A percentile compares a stretch with the other conserved stretches of the same genome.
These are phyloP conservation scores for Amphipyra tragopoginis DNA, from an alignment of 2,888 invertebrate genomes.

Conservation along the genomic window DNA sequence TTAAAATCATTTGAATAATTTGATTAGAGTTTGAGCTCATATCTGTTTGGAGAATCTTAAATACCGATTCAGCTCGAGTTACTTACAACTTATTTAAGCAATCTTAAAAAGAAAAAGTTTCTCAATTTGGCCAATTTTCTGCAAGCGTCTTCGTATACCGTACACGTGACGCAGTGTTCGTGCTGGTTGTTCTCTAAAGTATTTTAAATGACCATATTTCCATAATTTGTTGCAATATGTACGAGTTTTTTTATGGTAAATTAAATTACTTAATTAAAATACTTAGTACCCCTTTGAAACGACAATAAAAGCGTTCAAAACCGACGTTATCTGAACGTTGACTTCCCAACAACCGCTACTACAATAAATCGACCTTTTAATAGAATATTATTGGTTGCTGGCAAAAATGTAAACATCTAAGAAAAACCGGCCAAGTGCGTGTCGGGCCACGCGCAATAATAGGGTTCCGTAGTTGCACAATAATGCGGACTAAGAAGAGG, in stretches of 20 bases:
- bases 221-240: too few relatives aligned
- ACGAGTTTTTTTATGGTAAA: too few relatives aligned
- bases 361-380: neutral
- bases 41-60: slow-evolving; percentile 48
- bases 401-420: neutral
- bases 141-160: neutral
- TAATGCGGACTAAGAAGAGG: too few relatives aligned
- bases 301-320: too few relatives aligned
- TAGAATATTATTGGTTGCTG: neutral
- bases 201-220: neutral
- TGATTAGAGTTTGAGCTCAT: slow-evolving; percentile 50
- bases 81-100: slow-evolving; percentile 44
- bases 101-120: slow-evolving; percentile 46
- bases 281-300: too few relatives aligned
- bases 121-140: slow-evolving; percentile 31
- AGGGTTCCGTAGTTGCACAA: too few relatives aligned
- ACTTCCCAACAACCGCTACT: too few relatives aligned
- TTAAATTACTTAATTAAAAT: neutral
- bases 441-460: too few relatives aligned
- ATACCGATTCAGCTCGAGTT: slow-evolving; percentile 37
- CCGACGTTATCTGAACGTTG: too few relatives aligned
- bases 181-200: neutral
- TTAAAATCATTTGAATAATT: slow-evolving; percentile 52
- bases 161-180: neutral
- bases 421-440: too few relatives aligned